phyloP scores from a whole-genome alignment of 2,113 vertebrate genomes.

The Colius striatus region DNA sequence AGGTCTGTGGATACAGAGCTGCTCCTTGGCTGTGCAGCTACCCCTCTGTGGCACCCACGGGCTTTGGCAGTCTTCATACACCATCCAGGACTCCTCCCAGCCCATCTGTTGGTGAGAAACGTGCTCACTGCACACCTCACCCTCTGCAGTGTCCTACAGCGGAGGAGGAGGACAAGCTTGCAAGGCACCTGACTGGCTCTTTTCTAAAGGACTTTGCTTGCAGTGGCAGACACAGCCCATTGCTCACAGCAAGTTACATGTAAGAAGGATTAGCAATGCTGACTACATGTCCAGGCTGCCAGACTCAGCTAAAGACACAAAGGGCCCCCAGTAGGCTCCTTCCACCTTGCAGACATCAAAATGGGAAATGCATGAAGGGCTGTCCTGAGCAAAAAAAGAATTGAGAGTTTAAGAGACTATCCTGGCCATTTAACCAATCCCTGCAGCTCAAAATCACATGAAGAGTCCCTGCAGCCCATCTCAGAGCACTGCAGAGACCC shows the following conservation, averaged over 20 bases:
- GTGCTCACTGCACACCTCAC: neutral
- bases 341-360: neutral
- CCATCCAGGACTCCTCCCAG: neutral
- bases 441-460: neutral
- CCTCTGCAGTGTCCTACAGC: neutral
- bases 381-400: neutral
- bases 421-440: neutral
- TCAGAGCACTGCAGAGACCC: neutral
- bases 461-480: neutral
- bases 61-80: rapidly evolving
- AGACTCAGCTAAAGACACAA: neutral
- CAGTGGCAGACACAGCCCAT: neutral
- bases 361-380: neutral
- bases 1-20: neutral
- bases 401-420: neutral
- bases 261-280: neutral
- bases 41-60: neutral
- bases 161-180: neutral
- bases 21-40: neutral
- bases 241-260: neutral
- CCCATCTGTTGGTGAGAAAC: neutral
- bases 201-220: neutral
- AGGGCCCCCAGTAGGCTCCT: neutral
- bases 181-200: neutral
- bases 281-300: neutral